Conservation (phyloP, 2,113 vertebrate species). For the Coracopsis vasa region DNA sequence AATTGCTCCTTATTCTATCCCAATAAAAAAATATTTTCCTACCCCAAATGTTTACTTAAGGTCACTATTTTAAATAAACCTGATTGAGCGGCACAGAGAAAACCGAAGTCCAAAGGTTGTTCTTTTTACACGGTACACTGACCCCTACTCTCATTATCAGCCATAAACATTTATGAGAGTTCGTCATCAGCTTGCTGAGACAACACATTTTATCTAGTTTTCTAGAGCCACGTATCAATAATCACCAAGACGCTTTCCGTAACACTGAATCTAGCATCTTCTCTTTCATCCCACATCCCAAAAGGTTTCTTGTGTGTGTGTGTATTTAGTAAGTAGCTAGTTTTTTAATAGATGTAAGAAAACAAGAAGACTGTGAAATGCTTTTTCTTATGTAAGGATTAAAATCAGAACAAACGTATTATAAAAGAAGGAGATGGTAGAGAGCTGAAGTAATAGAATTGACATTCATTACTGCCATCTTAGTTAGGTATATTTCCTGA, state of each 20-base stretch:
- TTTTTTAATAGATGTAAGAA: not conserved
- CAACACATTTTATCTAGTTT: constrained; percentile 33
- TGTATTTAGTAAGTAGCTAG: not conserved
- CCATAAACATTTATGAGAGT: constrained; percentile 47
- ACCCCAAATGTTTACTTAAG: constrained; percentile 3
- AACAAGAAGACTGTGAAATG: not conserved
- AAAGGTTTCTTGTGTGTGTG: not conserved
- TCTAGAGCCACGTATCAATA: not conserved
- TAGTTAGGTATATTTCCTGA: not conserved
- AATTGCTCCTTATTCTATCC: not conserved
- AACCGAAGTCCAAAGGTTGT: constrained; percentile 13
- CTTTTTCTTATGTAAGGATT: not conserved
- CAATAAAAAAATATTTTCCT: constrained; percentile 1
- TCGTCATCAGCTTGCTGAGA: constrained; percentile 39
- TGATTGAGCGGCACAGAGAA: not conserved
- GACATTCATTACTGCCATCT: not conserved
- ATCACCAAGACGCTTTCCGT: not conserved
- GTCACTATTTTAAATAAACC: not conserved
- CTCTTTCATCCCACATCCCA: not conserved
- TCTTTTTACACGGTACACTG: not conserved
- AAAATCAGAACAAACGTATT: not conserved
- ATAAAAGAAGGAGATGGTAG: not conserved
- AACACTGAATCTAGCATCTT: not conserved
- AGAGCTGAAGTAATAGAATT: not conserved
- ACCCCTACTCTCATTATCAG: constrained; percentile 6